Conservation (phyloP, 1,140 invertebrate genomes). For the Anadara kagoshimensis region DNA sequence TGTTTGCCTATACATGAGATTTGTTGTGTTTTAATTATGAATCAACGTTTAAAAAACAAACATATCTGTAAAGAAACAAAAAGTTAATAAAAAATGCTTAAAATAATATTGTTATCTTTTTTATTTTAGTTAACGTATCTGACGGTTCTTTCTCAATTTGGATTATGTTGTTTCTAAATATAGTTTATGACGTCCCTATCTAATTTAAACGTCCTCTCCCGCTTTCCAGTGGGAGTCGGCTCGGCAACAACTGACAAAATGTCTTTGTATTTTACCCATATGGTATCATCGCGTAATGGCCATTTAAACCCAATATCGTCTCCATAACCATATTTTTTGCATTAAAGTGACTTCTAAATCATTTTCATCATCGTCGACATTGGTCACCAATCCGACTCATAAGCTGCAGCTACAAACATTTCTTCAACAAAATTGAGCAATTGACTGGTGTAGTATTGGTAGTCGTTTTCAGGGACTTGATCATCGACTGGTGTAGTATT, state of each 20-base stretch:
- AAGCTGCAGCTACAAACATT: too few species aligned
- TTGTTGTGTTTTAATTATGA: too few species aligned
- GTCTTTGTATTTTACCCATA: too few species aligned
- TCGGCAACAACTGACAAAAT: too few species aligned
- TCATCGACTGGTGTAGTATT: constrained; percentile 47
- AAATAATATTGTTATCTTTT: too few species aligned
- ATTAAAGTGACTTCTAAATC: constrained; percentile 43
- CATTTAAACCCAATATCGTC: constrained; percentile 43
- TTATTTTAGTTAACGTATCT: too few species aligned
- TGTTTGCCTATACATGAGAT: too few species aligned
- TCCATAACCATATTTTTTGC: constrained; percentile 39
- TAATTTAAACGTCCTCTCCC: neutral
- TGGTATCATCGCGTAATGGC: too few species aligned
- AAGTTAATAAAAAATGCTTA: too few species aligned
- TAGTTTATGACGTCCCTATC: constrained; percentile 12
- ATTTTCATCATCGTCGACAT: constrained; percentile 34
- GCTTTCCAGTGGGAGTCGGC: constrained; percentile 33
- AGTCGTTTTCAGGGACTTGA: constrained; percentile 31
- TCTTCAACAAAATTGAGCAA: constrained; percentile 41
- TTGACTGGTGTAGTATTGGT: constrained; percentile 14
- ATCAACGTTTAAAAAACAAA: too few species aligned
- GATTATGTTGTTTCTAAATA: constrained; percentile 21
- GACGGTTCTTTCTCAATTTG: constrained; percentile 1
- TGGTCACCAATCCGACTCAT: too few species aligned
- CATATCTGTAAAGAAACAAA: too few species aligned